Conservation (phyloP, 2,113 vertebrate genomes). For the Chaetodon auriga region DNA sequence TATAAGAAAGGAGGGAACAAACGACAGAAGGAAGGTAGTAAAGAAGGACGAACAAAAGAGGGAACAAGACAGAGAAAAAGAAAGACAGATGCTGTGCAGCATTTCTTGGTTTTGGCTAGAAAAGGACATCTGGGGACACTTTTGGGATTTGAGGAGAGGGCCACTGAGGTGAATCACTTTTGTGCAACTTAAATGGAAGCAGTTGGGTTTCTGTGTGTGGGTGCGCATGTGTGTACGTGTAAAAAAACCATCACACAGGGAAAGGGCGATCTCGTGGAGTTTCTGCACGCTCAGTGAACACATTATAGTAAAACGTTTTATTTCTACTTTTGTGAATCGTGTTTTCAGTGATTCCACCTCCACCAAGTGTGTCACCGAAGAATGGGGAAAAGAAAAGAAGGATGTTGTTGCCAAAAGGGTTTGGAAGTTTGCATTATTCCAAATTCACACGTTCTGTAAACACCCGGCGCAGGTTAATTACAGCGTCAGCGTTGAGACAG, state of each 20-base stretch:
- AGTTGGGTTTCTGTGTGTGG: neutral
- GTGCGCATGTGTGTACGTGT: neutral
- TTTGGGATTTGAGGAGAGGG: neutral
- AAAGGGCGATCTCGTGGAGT: neutral
- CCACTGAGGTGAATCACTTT: slow-evolving; percentile 10
- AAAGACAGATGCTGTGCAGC: neutral
- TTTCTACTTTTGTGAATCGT: neutral
- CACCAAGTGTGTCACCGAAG: neutral
- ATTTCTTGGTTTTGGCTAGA: neutral
- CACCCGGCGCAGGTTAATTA: too few relatives aligned
- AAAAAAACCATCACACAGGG: neutral
- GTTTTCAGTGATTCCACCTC: neutral
- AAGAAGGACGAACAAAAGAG: neutral
- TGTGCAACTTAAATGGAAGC: slow-evolving; percentile 4
- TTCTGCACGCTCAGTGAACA: neutral
- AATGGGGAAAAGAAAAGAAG: neutral
- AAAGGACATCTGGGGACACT: neutral
- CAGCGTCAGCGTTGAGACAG: neutral
- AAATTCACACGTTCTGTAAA: too few relatives aligned
- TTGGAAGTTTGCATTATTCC: neutral
- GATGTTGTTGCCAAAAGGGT: neutral
- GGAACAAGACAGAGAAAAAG: neutral
- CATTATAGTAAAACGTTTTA: neutral
- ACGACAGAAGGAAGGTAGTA: neutral
- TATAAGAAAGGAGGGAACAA: neutral